phyloP scores from a whole-genome alignment of 2,113 vertebrate genomes.

The Barnardius zonarius region DNA sequence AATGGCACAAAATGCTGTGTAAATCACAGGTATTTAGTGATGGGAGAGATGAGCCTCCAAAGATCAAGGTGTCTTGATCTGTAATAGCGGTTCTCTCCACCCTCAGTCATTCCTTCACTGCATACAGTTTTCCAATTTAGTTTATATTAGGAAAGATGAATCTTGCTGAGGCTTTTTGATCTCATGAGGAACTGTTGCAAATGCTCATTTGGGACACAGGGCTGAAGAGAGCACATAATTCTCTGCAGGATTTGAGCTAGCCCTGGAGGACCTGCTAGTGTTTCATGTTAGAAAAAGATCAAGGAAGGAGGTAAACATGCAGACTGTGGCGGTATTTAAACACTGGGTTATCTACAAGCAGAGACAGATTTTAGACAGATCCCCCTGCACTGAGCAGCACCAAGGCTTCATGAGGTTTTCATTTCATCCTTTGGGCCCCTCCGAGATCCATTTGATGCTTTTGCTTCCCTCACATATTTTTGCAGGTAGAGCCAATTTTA shows the following conservation, averaged over 20 bases:
- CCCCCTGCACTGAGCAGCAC: neutral
- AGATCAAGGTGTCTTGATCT: neutral
- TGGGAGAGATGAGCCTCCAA: neutral
- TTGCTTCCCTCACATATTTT: neutral
- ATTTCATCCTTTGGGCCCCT: neutral
- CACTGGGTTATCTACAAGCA: neutral
- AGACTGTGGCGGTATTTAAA: neutral
- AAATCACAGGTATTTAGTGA: neutral
- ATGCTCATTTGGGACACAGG: neutral
- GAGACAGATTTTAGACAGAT: neutral
- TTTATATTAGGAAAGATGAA: neutral
- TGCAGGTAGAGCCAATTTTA: neutral
- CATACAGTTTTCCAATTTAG: neutral
- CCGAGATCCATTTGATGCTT: neutral
- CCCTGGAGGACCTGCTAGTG: neutral
- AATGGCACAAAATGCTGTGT: neutral
- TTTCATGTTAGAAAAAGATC: neutral
- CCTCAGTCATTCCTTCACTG: neutral
- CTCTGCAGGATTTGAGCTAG: neutral
- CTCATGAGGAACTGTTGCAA: neutral
- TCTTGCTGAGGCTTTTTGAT: neutral
- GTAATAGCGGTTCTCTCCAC: neutral
- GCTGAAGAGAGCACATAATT: neutral
- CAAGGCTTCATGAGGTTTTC: neutral
- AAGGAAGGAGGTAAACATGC: neutral